Percentiles rank a stretch among this genome's conserved stretches.
Evolutionary conservation across 1,140 invertebrate genomes (phyloP).

Genomic region (Planococcus citri): DNA sequence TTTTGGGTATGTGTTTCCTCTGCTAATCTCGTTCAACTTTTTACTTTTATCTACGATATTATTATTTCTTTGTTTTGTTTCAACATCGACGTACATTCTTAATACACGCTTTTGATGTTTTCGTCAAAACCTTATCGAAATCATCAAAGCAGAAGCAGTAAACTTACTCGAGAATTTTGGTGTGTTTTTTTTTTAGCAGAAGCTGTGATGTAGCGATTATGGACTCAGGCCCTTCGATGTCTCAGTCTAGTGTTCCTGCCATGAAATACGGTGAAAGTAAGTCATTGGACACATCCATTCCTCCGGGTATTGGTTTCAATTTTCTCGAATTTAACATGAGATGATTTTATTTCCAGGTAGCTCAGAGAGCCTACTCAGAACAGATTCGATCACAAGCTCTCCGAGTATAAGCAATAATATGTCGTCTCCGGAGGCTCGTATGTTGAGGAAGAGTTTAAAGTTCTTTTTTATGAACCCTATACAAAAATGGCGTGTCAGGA

Average conservation of each 20-base stretch:
- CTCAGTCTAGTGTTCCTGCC: not conserved
- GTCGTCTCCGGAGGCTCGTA: constrained; percentile 27
- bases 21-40: too few species aligned
- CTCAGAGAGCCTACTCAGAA: not conserved
- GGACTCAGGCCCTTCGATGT: not conserved
- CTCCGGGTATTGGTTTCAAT: too few species aligned
- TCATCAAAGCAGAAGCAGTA: too few species aligned
- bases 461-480: constrained; percentile 99
- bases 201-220: not conserved
- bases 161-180: too few species aligned
- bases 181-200: not conserved
- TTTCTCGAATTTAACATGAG: not conserved
- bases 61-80: too few species aligned
- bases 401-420: not conserved
- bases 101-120: too few species aligned
- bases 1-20: too few species aligned
- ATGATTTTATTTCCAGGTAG: not conserved
- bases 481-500: constrained; percentile 86
- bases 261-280: not conserved
- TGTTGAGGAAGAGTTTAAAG: constrained; percentile 69
- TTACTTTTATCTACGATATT: too few species aligned
- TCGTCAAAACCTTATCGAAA: too few species aligned
- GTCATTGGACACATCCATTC: too few species aligned
- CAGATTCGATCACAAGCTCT: not conserved
- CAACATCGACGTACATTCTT: too few species aligned